Base-by-base conservation (phyloP, 2,113 vertebrate species). In the Ornithorhynchus anatinus region DNA sequence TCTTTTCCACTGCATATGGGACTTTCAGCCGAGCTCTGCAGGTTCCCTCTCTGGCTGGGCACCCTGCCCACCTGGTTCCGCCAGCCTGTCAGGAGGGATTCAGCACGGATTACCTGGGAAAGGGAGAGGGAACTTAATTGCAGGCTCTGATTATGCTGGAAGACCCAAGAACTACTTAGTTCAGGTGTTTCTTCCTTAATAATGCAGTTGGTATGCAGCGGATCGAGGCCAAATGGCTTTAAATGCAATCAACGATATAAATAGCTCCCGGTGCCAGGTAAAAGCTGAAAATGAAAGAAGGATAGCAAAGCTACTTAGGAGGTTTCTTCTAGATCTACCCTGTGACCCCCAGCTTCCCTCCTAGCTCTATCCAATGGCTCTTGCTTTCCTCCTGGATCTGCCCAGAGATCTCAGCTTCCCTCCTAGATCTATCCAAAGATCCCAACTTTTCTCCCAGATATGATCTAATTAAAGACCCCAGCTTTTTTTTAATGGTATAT, bases 141-240 rank as follows among this genome's bases (percentile, higher is more conserved):
- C 67, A 43, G 69, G 80, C 60, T 38, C 52, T 66, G 39, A 67
- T 85, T 68, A 59, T 53, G 69, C 69, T 12, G 48, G 64, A 64
- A 53, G 42, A 82, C 72, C 53, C 72, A 61, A 58, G 69, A 79
- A 63, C 56, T 58, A 31, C 59, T 79, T 71, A 53, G 48, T 43
- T 76, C 48, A 37, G 63, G 66, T 32, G 45, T 72, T 73, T 62
- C 65, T 72, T 75, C 72, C 80, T 80, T 79, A 51, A 86, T 62
- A 75, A 65, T 15, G 39, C 20, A 1, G 29, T 53, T 32, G 66
- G 44, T 57, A 36, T 69, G 50, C 44, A 32, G 69, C 65, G 75
- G 50, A 79, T 45, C 53, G 66, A 75, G 62, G 10, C 2, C 47
- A 52, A 0, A 0, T 33, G 5, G 79, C 76, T 53, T 74, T 81